Evolutionary conservation across 1,140 invertebrate species (phyloP).

Genomic region (Drosophila setifemur): DNA sequence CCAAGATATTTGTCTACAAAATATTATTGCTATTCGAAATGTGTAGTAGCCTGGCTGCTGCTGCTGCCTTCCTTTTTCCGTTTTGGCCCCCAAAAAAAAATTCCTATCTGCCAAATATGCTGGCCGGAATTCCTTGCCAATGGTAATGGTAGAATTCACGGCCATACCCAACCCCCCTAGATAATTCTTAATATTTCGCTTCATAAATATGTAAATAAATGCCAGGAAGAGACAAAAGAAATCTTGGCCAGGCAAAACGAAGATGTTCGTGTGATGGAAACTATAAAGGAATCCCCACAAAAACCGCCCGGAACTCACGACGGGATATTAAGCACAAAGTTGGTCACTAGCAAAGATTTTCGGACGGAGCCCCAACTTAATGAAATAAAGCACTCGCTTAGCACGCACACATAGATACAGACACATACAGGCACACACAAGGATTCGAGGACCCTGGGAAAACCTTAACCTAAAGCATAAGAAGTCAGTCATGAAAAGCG

Average conservation of each 20-base stretch:
- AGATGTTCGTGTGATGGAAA: slow-evolving; percentile 33
- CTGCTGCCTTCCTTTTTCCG: slow-evolving; percentile 1
- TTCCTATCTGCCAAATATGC: slow-evolving; percentile 56
- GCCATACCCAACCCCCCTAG: not conserved
- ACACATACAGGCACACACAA: no score
- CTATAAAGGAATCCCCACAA: slow-evolving; percentile 66
- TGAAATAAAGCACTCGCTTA: slow-evolving; percentile 78
- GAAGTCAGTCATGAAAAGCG: slow-evolving; percentile 76
- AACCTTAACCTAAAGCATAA: slow-evolving; percentile 64
- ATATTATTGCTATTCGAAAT: slow-evolving; percentile 79
- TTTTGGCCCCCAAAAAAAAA: slow-evolving; percentile 35
- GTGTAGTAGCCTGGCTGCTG: slow-evolving; percentile 51
- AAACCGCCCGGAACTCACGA: slow-evolving; percentile 66
- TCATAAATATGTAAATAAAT: slow-evolving; percentile 76
- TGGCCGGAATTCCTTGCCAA: slow-evolving; percentile 20
- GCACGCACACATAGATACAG: slow-evolving; percentile 38
- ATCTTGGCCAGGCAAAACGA: slow-evolving; percentile 27
- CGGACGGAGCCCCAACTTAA: slow-evolving; percentile 62
- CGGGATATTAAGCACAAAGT: slow-evolving; percentile 77
- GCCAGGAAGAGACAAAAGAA: slow-evolving; percentile 39
- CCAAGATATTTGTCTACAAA: slow-evolving; percentile 68
- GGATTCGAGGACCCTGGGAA: slow-evolving; percentile 21
- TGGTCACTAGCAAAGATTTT: slow-evolving; percentile 66
- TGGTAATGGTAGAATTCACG: slow-evolving; percentile 16
- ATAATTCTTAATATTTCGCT: slow-evolving; percentile 63